phyloP scores from a whole-genome alignment of 2,797 vertebrate species.

The Nyctibius grandis region DNA sequence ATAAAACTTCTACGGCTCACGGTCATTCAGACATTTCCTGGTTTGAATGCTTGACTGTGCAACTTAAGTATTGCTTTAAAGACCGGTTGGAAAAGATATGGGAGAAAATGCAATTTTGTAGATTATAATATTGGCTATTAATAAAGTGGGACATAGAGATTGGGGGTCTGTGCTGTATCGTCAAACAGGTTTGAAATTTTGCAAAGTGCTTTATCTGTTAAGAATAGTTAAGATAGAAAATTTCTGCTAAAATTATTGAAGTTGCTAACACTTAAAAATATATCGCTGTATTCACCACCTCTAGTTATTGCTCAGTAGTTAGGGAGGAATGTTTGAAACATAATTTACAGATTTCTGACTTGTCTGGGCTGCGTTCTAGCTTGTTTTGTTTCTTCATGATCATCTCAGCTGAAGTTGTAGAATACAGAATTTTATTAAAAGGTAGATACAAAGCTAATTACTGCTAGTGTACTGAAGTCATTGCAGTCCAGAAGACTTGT shows the following conservation, averaged over 20 bases:
- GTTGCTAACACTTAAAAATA: background rate
- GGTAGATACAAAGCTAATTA: background rate
- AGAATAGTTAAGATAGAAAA: background rate
- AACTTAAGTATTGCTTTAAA: background rate
- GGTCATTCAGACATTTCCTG: background rate
- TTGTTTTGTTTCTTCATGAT: background rate
- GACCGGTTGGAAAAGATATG: background rate
- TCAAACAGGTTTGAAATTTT: background rate
- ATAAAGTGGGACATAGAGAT: background rate
- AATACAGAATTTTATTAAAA: background rate
- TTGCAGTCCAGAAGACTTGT: background rate
- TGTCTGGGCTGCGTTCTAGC: background rate
- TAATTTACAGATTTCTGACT: background rate
- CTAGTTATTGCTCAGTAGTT: background rate
- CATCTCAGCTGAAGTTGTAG: background rate
- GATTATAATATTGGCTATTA: background rate
- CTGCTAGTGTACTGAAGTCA: background rate
- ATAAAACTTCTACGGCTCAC: background rate
- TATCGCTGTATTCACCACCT: background rate
- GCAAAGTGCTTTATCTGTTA: background rate
- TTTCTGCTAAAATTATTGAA: background rate
- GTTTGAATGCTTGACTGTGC: background rate
- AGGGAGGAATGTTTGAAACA: slow-evolving; percentile 1
- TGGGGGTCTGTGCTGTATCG: background rate
- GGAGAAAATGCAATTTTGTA: background rate